Base-by-base conservation (phyloP, 2,113 vertebrate species). In the Phyllostomus discolor region DNA sequence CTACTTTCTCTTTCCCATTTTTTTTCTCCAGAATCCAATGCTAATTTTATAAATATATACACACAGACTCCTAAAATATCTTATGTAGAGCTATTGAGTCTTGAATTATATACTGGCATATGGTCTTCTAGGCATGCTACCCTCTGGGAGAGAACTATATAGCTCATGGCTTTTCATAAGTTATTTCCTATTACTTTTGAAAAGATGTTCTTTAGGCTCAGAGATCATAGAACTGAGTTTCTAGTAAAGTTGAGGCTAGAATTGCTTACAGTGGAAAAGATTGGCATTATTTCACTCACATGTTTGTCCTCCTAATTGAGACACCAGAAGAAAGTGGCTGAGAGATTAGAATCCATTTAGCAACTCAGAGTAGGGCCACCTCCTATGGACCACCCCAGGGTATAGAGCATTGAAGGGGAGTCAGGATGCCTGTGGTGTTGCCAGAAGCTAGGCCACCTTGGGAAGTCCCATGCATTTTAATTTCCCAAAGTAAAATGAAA, bases 1-100 rank as follows among this genome's bases (percentile, higher is more conserved):
- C 80, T 95, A 38, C 86, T 94, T 88, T 93, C 62, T 91, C 50
- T 96, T 88, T 88, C 43, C 64, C 69, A 70, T 64, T 94, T 79
- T 82, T 10, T 81, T 91, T 88, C 78, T 43, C 76, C n/a, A 62
- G 38, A 96, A 95, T 69, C 17, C 38, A 81, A 73, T 59, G 31
- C 62, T 96, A 48, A 81, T 89, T 95, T 81, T 38, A 94, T 7
- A 86, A 48, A 87, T 3, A 52, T 28, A 43, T 43, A 52, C 46
- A 52, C 41, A 19, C 35, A 48, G 33, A 78, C 6, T 28, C 87
- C 48, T 80, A 88, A 91, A 91, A 81, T 81, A 69, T 85, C 69
- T 89, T 91, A 69, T 6, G 50, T 33, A 91, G 59, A 88, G 33
- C 43, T 88, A 10, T 11, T 31, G 31, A 82, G 26, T 62, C 52